phyloP scores from a whole-genome alignment of 2,888 invertebrate species.

The Drepana falcataria region DNA sequence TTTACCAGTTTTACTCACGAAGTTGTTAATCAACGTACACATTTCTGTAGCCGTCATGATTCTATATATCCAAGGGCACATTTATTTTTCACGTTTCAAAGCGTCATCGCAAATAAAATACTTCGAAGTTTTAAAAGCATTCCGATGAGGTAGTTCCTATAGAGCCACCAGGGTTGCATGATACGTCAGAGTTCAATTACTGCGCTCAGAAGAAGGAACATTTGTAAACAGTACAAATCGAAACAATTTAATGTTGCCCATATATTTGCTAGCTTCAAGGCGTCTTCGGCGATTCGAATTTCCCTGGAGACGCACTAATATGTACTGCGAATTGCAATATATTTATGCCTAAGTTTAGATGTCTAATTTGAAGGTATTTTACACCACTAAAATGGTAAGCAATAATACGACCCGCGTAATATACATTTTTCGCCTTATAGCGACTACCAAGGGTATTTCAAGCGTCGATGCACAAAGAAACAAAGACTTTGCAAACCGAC shows the following conservation, averaged over 20 bases:
- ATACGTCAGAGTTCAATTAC: conserved; percentile 18
- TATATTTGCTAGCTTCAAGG: conserved; percentile 17
- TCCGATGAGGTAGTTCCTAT: background rate
- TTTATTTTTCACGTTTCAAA: too few species aligned
- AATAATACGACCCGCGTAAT: too few species aligned
- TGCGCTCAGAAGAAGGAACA: conserved; percentile 14
- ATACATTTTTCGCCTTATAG: too few species aligned
- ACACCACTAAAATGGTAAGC: too few species aligned
- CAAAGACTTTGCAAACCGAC: too few species aligned
- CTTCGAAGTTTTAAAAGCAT: conserved; percentile 3
- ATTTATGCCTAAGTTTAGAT: conserved; percentile 29
- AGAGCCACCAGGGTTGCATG: conserved; percentile 8
- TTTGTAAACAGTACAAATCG: conserved; percentile 20
- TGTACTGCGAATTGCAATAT: conserved; percentile 25
- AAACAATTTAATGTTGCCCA: conserved; percentile 19
- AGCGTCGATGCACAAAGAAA: too few species aligned
- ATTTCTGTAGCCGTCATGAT: too few species aligned
- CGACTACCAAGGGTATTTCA: too few species aligned
- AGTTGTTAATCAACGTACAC: too few species aligned
- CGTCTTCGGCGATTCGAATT: conserved; percentile 16
- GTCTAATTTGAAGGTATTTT: too few species aligned
- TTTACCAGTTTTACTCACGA: too few species aligned
- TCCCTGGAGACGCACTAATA: conserved; percentile 25
- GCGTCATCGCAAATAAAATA: background rate
- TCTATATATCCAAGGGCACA: too few species aligned